phyloP scores from a whole-genome alignment of 2,113 vertebrate genomes.

The Craseonycteris thonglongyai region DNA sequence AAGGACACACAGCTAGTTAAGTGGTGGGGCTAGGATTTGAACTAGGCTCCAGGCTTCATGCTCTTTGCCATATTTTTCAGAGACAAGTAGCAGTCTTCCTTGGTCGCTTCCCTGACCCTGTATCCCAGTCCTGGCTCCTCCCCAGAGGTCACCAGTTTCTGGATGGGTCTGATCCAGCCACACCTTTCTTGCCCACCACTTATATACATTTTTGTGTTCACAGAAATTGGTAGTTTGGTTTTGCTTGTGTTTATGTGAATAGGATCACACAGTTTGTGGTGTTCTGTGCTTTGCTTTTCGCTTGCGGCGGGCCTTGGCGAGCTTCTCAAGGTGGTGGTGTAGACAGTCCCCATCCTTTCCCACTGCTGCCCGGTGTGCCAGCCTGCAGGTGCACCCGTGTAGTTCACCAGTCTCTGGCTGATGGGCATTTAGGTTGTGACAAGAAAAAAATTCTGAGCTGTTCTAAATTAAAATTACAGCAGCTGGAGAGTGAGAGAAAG shows the following conservation, averaged over 20 bases:
- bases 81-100: background rate
- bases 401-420: background rate
- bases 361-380: background rate
- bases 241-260: background rate
- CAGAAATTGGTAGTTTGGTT: background rate
- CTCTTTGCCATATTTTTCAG: background rate
- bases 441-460: background rate
- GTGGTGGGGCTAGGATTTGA: background rate
- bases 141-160: background rate
- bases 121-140: background rate
- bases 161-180: background rate
- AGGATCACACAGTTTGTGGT: background rate
- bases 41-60: background rate
- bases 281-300: background rate
- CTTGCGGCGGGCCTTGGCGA: background rate
- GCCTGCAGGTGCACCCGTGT: background rate
- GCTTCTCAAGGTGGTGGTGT: background rate
- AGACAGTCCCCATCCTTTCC: background rate
- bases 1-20: background rate
- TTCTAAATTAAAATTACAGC: background rate
- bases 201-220: background rate
- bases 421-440: background rate
- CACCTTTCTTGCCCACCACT: background rate
- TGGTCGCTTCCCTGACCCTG: background rate
- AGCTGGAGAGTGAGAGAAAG: background rate